A percentile compares a stretch with the other conserved stretches of the same genome.
These are phyloP conservation scores for Aricia artaxerxes DNA, from an alignment of 2,888 invertebrate species.

Conservation along the genomic window DNA sequence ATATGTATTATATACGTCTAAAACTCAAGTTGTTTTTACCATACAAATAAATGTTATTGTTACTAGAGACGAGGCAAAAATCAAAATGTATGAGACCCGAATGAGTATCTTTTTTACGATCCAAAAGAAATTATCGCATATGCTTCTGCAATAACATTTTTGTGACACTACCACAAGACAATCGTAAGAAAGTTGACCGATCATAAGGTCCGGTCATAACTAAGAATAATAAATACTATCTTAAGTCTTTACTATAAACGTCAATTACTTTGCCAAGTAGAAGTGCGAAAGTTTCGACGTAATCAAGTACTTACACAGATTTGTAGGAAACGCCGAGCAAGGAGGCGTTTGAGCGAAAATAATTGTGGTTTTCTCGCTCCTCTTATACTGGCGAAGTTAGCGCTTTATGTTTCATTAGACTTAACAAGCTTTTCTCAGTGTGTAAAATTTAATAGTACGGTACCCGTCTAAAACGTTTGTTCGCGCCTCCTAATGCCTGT, in stretches of 20 bases:
- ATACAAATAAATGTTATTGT: no score
- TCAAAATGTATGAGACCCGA: no score
- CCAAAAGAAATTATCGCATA: no score
- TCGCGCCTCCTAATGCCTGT: background rate
- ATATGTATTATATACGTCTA: no score
- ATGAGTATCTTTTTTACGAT: no score
- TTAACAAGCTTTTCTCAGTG: constrained; percentile 29
- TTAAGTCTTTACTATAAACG: background rate
- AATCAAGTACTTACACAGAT: constrained; percentile 20
- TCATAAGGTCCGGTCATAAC: background rate
- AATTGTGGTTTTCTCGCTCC: constrained; percentile 26
- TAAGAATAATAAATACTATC: no score
- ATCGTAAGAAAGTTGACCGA: background rate
- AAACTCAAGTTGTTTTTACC: no score
- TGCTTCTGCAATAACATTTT: no score
- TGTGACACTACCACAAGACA: no score
- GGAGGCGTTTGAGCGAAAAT: constrained; percentile 22
- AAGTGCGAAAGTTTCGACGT: background rate
- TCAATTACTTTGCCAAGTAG: background rate
- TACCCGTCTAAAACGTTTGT: constrained; percentile 3
- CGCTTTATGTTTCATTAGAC: constrained; percentile 28
- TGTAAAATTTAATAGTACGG: constrained; percentile 23
- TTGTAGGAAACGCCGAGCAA: constrained; percentile 15
- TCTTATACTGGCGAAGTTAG: constrained; percentile 22
- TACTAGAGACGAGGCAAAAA: no score